These are phyloP conservation scores for Microctonus hyperodae DNA, from an alignment of 2,888 invertebrate species.

Conservation along the genomic window DNA sequence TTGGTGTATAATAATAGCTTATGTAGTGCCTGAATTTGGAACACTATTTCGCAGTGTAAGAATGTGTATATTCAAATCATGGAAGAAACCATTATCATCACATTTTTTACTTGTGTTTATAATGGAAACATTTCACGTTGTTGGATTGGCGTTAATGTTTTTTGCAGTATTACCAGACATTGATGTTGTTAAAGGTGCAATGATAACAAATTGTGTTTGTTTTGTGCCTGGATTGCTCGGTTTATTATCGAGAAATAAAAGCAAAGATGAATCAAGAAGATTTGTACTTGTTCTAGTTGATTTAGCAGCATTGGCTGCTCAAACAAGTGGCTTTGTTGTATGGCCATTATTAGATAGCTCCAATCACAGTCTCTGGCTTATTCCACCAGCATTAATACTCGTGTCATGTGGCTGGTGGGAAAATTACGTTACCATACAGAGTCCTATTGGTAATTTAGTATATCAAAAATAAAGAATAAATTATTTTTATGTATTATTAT, in stretches of 20 bases:
- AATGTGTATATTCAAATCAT: conserved; percentile 91
- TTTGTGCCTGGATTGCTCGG: conserved; percentile 82
- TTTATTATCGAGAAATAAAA: conserved; percentile 81
- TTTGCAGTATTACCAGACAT: conserved; percentile 90
- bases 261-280: conserved; percentile 74
- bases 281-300: conserved; percentile 83
- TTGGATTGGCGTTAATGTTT: conserved; percentile 86
- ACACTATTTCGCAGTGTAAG: conserved; percentile 83
- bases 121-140: conserved; percentile 87
- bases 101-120: conserved; percentile 76
- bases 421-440: conserved; percentile 89
- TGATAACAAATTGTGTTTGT: conserved; percentile 95
- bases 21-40: conserved; percentile 88
- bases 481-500: too few relatives aligned
- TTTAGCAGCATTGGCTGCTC: conserved; percentile 84
- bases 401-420: conserved; percentile 98
- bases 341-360: conserved; percentile 85
- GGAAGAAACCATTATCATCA: conserved; percentile 73
- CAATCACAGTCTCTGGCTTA: conserved; percentile 80
- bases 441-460: conserved; percentile 72
- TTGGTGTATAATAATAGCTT: conserved; percentile 89
- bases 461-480: conserved; percentile 7
- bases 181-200: conserved; percentile 93
- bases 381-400: conserved; percentile 84
- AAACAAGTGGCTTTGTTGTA: conserved; percentile 89